phyloP scores from a whole-genome alignment of 2,113 vertebrate species.

The Xiphorhynchus elegans region DNA sequence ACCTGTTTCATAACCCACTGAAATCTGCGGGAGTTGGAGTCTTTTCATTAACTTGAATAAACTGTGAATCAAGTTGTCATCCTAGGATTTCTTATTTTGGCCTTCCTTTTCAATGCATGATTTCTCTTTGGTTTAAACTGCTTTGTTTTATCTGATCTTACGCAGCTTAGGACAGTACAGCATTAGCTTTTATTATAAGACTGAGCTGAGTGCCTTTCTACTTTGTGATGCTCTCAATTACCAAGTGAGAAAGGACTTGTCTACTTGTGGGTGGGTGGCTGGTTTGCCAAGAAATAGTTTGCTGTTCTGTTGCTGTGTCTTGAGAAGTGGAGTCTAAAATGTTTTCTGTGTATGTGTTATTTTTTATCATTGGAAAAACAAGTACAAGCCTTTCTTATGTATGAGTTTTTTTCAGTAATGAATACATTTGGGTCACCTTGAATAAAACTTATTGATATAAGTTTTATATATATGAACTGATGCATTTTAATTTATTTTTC shows the following conservation, averaged over 20 bases:
- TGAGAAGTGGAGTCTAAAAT: neutral
- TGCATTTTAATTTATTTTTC: neutral
- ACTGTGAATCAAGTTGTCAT: constrained; percentile 13
- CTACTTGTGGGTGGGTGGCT: neutral
- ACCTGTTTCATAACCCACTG: neutral
- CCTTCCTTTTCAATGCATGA: neutral
- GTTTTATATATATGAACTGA: neutral
- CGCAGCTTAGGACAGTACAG: neutral
- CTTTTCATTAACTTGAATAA: constrained; percentile 28
- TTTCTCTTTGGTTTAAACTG: neutral
- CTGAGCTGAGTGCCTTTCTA: neutral
- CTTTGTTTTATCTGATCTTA: neutral
- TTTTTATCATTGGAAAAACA: neutral
- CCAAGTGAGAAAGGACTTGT: neutral
- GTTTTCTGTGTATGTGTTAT: neutral
- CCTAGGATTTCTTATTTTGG: neutral
- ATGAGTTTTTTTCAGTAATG: neutral
- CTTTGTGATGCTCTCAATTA: neutral
- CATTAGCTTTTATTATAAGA: neutral
- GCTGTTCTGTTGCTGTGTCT: neutral
- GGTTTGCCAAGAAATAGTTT: neutral
- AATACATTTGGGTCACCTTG: neutral
- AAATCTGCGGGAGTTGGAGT: constrained; percentile 21
- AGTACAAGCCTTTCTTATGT: neutral
- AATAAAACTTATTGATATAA: neutral